Evolutionary conservation across 2,113 vertebrate genomes (phyloP), one percentile per base, ranked within the genome.

Genomic region (Arenaria interpres): DNA sequence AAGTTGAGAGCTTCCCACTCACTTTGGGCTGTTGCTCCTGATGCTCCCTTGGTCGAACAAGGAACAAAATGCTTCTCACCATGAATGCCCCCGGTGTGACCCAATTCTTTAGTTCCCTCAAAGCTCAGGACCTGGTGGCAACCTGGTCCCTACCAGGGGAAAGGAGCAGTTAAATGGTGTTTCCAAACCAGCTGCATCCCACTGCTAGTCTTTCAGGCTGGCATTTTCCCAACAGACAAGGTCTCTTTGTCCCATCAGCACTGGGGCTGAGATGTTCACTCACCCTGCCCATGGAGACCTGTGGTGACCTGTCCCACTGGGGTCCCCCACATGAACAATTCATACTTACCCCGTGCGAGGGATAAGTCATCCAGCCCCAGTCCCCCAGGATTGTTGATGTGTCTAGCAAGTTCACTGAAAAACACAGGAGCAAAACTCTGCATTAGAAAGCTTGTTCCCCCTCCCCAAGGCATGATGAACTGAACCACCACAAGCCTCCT

Each of bases 351-450:
- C 99, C 99, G 0, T 99, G 99, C 1, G 99, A 98, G 3, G 99
- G 99, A 85, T 99, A 99, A 3, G 99, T 99, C 90, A 99, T 98
- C 99, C 99, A 99, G 74, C 99, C 99, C 99, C 99, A 99, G 98
- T 99, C 99, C 95, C 99, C 99, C 0, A 97, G 97, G 96, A 99
- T 98, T 4, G 98, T 98, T 22, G 99, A 98, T 0, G 99, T 99
- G 97, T 99, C 99, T 51, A 99, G 97, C 78, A 99, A 97, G 97
- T 99, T 99, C 96, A 99, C 99, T 99, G 98, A 45, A 98, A 98
- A 97, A 98, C 63, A 98, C 32, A 95, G 39, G 87, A 97, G 53
- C 66, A 69, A 66, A 95, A 90, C 0, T 3, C 17, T 63, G 46
- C 3, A 2, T 97, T 89, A 96, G 53, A 69, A 62, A 73, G 25